Evolutionary conservation across 1,140 invertebrate genomes (phyloP).

Genomic region (Musca domestica): DNA sequence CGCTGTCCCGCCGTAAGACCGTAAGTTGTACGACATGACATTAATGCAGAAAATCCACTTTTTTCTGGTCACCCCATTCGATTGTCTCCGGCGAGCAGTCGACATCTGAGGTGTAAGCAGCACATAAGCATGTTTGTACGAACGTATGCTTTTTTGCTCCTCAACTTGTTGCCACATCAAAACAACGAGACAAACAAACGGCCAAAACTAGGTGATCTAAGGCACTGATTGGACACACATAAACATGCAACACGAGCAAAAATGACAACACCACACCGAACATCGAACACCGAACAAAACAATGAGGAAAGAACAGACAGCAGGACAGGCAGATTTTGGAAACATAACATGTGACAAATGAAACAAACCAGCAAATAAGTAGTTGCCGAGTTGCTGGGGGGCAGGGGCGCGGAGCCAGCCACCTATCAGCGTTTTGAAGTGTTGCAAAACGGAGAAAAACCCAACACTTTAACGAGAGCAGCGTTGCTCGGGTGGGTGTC

Average conservation of each 20-base stretch:
- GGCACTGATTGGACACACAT: slow-evolving; percentile 8
- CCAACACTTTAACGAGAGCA: slow-evolving; percentile 7
- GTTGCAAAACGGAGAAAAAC: slow-evolving; percentile 7
- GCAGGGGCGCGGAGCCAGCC: neutral
- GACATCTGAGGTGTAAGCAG: slow-evolving; percentile 7
- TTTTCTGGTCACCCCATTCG: neutral
- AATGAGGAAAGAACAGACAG: too few species aligned
- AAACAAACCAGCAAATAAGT: neutral
- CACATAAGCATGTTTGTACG: slow-evolving; percentile 2
- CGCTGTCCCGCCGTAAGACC: slow-evolving; percentile 11
- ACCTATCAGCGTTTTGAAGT: neutral
- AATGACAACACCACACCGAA: neutral
- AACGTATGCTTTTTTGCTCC: neutral
- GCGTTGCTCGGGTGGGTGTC: too few species aligned
- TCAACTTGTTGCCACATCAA: neutral
- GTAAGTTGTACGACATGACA: slow-evolving; percentile 16
- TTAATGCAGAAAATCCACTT: slow-evolving; percentile 20
- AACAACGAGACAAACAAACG: too few species aligned
- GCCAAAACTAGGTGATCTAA: slow-evolving; percentile 12
- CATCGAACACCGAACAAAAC: too few species aligned
- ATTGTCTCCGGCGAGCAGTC: neutral
- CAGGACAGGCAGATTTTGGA: too few species aligned
- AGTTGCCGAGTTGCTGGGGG: neutral
- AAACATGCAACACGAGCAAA: slow-evolving; percentile 9
- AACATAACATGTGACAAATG: slow-evolving; percentile 18